Conservation (phyloP, 2,888 invertebrate genomes). For the Eupithecia inturbata region DNA sequence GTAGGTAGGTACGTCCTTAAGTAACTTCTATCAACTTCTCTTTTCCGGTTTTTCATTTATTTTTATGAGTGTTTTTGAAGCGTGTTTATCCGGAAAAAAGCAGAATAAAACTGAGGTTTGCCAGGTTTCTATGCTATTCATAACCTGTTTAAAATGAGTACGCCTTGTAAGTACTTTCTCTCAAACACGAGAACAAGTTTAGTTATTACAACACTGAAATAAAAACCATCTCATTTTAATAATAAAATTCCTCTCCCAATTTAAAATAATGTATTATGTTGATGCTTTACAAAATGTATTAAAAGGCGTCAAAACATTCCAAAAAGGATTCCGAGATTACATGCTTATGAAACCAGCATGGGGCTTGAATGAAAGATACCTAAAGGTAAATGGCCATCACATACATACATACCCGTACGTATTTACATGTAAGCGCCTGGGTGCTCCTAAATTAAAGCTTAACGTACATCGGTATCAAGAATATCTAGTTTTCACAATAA, state of each 20-base stretch:
- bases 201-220: not conserved
- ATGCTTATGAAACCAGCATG: slow-evolving; percentile 44
- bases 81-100: not conserved
- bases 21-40: no score
- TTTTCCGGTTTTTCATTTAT: no score
- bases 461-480: not conserved
- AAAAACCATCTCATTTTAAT: not conserved
- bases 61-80: not conserved
- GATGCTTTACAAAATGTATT: slow-evolving; percentile 44
- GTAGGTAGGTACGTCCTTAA: no score
- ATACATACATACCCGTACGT: not conserved
- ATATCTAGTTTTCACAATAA: not conserved
- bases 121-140: not conserved
- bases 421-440: not conserved
- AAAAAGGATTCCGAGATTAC: slow-evolving; percentile 45
- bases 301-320: slow-evolving; percentile 49
- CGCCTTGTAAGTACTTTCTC: no score
- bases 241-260: not conserved
- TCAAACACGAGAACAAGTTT: no score
- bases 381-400: slow-evolving; percentile 29
- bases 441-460: not conserved
- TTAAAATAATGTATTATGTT: slow-evolving; percentile 1
- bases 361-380: slow-evolving; percentile 37
- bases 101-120: not conserved
- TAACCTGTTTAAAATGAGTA: no score